Conservation (phyloP, 92 coral and sea anemone species). For the Zoanthus solanderi region DNA sequence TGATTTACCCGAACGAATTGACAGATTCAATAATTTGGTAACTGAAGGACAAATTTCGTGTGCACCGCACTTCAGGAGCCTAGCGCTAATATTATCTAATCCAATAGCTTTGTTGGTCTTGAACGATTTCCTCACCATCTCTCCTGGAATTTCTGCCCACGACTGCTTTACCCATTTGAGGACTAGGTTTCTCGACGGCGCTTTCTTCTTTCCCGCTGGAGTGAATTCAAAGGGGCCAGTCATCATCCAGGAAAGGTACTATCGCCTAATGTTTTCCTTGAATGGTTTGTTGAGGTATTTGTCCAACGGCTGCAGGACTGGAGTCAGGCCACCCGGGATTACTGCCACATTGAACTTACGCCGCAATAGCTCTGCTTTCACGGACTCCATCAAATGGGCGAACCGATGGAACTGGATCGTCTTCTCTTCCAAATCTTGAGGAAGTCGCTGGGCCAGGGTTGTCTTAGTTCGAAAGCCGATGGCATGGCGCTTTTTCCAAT, state of each 20-base stretch:
- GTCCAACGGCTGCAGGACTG: conserved; percentile 30
- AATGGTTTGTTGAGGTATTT: conserved; percentile 50
- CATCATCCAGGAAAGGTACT: conserved; percentile 45
- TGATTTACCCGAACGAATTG: too few species aligned
- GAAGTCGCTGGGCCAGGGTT: too few species aligned
- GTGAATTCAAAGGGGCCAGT: conserved; percentile 21
- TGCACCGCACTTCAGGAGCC: too few species aligned
- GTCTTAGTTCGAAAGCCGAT: too few species aligned
- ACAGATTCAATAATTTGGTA: too few species aligned
- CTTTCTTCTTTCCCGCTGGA: conserved; percentile 35
- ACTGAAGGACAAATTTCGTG: too few species aligned
- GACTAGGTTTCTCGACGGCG: conserved; percentile 1
- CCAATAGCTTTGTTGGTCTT: neutral
- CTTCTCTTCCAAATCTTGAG: too few species aligned
- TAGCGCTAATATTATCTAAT: too few species aligned
- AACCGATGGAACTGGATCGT: too few species aligned
- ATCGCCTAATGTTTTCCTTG: conserved; percentile 19
- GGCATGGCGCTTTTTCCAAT: too few species aligned
- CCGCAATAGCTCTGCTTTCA: neutral
- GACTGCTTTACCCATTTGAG: neutral
- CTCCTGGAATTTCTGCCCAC: neutral
- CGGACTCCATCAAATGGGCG: too few species aligned
- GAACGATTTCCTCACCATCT: conserved; percentile 6
- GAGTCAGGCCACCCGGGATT: conserved; percentile 24
- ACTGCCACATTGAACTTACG: conserved; percentile 41